Conservation (phyloP, 2,888 invertebrate species). For the Sesia bembeciformis region DNA sequence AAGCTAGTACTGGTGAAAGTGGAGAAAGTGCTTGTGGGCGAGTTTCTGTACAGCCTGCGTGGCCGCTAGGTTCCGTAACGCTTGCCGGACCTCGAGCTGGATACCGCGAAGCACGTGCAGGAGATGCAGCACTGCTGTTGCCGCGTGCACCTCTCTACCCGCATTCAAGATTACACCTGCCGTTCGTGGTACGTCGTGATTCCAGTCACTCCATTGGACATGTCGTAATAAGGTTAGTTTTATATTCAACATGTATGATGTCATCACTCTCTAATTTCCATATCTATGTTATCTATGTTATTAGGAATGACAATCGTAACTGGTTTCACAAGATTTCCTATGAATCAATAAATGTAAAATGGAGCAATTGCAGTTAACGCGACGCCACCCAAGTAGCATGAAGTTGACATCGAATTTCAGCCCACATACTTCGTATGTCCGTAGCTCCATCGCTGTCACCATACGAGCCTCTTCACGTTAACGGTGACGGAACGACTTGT, state of each 20-base stretch:
- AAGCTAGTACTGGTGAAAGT: slow-evolving; percentile 81
- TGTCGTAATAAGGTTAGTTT: slow-evolving; percentile 87
- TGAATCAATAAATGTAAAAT: slow-evolving; percentile 1
- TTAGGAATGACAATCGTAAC: background rate
- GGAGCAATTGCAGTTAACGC: slow-evolving; percentile 5
- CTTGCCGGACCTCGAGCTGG: slow-evolving; percentile 85
- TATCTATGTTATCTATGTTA: background rate
- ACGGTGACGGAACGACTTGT: slow-evolving; percentile 19
- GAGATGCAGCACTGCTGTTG: slow-evolving; percentile 87
- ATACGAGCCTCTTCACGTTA: slow-evolving; percentile 29
- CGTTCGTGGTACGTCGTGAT: slow-evolving; percentile 87
- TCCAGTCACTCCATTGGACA: slow-evolving; percentile 81
- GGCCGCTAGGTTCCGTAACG: slow-evolving; percentile 78
- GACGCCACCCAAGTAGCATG: slow-evolving; percentile 11
- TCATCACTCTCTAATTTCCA: background rate
- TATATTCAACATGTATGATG: background rate
- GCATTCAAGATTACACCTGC: slow-evolving; percentile 90
- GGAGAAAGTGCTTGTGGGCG: slow-evolving; percentile 83
- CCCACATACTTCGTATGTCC: background rate
- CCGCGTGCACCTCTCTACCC: slow-evolving; percentile 93
- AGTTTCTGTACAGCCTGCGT: slow-evolving; percentile 77
- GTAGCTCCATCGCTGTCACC: slow-evolving; percentile 22
- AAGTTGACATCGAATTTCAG: slow-evolving; percentile 19
- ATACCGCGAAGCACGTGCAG: slow-evolving; percentile 89
- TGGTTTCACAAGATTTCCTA: background rate